Conservation (phyloP, 2,113 vertebrate genomes). For the Empidonax alnorum region DNA sequence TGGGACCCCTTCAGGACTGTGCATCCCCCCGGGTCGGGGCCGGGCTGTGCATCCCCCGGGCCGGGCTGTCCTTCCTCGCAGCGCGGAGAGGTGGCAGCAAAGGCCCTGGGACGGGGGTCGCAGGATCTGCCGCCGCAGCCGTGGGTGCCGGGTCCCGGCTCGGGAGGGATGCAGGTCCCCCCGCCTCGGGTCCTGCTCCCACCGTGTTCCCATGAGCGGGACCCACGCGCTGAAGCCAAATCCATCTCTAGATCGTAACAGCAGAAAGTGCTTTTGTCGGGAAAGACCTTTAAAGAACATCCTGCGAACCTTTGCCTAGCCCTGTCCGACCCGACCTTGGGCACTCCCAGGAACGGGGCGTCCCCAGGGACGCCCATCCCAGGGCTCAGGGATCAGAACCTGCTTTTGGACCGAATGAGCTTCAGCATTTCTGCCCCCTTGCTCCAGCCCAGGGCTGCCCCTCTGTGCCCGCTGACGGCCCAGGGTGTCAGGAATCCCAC, state of each 20-base stretch:
- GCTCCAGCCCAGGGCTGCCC: background rate
- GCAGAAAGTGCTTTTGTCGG: background rate
- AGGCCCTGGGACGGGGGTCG: background rate
- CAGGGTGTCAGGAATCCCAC: background rate
- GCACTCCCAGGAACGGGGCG: background rate
- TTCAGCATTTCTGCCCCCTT: background rate
- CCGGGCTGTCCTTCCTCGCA: constrained; percentile 37
- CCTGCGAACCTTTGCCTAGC: background rate
- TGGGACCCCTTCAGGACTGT: background rate
- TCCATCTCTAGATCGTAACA: background rate
- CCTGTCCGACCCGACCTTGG: background rate
- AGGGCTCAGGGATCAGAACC: background rate
- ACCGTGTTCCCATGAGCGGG: background rate
- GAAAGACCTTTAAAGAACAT: background rate
- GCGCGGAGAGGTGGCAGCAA: constrained; percentile 68
- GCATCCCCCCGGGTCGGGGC: background rate
- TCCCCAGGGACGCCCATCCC: background rate
- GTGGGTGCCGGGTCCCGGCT: background rate
- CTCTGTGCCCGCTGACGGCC: background rate
- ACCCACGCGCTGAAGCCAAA: background rate
- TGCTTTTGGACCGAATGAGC: background rate
- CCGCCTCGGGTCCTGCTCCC: background rate
- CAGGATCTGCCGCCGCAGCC: background rate
- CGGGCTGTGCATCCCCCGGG: background rate
- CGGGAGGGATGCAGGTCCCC: background rate